Base-by-base conservation (phyloP, 2,113 vertebrate species). In the Salvator merianae region DNA sequence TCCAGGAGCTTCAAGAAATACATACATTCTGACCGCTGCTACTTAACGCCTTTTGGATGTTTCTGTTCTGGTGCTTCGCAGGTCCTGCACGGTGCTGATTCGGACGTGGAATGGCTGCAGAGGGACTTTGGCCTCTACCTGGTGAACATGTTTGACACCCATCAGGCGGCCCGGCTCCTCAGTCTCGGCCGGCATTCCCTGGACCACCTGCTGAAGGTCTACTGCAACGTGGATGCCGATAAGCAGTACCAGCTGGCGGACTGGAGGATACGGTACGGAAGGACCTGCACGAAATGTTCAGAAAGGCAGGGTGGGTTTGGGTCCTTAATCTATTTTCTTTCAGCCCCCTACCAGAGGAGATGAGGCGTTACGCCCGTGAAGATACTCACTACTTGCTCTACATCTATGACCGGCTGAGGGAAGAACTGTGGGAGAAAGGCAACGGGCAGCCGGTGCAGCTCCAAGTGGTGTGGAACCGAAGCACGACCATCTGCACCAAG, bases 311-410 rank as follows among this genome's bases (percentile, higher is more conserved):
- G 65, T 66, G 28, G 28, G 12, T 66, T 66, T 28, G 26, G 28
- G 10, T 14, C 50, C 50, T 53, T n/a, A n/a, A n/a, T n/a, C n/a
- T n/a, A 55, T 84, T 71, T 85, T 3, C 87, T 79, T 84, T 12
- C 28, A 99, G 99, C 53, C 99, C 99, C 0, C 90, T 99, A 91
- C 98, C 98, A 14, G 96, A 97, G n/a, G 98, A 99, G 86, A 99
- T 99, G 99, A 75, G 97, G 7, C 94, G 81, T 50, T 99, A 99
- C 0, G 99, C 98, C 47, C 97, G 97, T 5, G 94, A 96, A 0
- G 99, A 99, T 94, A 99, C 99, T 1, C 99, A 99, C 90, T 99
- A 98, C 92, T 93, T 99, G 87, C 98, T 99, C 1, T 98, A 98
- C 86, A 96, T 99, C 92, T 99, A 98, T 0, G 99, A 99, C 81